Percentiles rank a stretch among this genome's conserved stretches.
Conservation (phyloP, 64 coral and sea anemone genomes). For the Dendronephthya gigantea region DNA sequence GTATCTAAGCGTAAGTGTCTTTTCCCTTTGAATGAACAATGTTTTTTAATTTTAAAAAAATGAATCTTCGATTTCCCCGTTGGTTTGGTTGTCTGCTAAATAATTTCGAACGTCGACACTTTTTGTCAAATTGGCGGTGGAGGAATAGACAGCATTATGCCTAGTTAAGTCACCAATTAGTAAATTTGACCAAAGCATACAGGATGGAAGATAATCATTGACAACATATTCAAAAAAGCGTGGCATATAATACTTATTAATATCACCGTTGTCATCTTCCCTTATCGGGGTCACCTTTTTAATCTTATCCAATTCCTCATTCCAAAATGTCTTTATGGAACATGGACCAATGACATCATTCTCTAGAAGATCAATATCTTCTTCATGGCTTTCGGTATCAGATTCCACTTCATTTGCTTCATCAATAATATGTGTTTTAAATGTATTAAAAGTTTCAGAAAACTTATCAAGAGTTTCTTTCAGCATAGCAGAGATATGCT, state of each 20-base stretch:
- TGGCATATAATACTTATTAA: conserved; percentile 10
- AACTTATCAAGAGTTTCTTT: not conserved
- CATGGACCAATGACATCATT: not conserved
- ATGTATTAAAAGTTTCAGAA: conserved; percentile 18
- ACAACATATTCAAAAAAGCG: not conserved
- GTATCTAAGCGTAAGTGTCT: not conserved
- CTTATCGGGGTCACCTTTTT: not conserved
- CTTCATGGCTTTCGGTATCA: not conserved
- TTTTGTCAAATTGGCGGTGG: not conserved
- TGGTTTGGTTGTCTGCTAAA: conserved; percentile 7
- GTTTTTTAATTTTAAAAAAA: conserved; percentile 22
- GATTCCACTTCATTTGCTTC: not conserved
- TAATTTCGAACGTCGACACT: not conserved
- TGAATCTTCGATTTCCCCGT: conserved; percentile 23
- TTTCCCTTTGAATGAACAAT: conserved; percentile 17
- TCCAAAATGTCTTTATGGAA: not conserved
- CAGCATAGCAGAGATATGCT: not conserved
- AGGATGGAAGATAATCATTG: not conserved
- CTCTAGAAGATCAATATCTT: not conserved
- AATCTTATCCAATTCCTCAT: not conserved
- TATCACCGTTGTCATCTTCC: not conserved
- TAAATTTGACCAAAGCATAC: conserved; percentile 1
- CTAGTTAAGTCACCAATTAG: not conserved
- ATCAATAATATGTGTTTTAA: not conserved
- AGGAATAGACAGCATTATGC: not conserved